Evolutionary conservation across 2,888 invertebrate species (phyloP).

Genomic region (Drosophila kuntzei): DNA sequence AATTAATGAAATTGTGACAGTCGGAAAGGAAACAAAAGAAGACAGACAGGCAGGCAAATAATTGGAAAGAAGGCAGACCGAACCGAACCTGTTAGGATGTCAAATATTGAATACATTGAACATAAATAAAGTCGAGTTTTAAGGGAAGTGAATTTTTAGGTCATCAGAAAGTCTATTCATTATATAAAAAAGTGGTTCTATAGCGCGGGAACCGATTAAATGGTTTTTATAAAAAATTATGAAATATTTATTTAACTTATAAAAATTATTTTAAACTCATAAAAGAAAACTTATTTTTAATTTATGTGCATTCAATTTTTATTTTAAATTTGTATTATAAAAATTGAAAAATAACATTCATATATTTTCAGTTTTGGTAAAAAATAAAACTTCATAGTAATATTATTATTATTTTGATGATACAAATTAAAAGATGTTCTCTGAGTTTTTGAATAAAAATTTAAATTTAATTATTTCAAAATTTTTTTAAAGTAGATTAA

Average conservation of each 20-base stretch:
- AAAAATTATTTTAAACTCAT: too few relatives aligned
- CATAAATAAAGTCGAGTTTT: not conserved
- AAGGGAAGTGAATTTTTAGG: not conserved
- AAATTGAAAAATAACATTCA: too few relatives aligned
- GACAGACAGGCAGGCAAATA: conserved; percentile 3
- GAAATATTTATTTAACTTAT: not conserved
- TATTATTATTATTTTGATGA: too few relatives aligned
- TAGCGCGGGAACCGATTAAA: not conserved
- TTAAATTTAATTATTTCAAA: too few relatives aligned
- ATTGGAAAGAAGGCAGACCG: not conserved
- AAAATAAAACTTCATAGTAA: too few relatives aligned
- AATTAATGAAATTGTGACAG: conserved; percentile 50
- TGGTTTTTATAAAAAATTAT: not conserved
- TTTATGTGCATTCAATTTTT: too few relatives aligned
- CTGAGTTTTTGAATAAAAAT: too few relatives aligned
- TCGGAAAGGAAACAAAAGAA: conserved; percentile 2
- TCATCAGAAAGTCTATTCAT: not conserved
- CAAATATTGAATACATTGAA: not conserved
- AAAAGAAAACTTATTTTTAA: too few relatives aligned
- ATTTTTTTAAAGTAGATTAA: too few relatives aligned
- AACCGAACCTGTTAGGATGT: conserved; percentile 4
- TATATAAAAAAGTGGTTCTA: not conserved
- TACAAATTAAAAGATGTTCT: too few relatives aligned
- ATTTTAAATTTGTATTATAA: too few relatives aligned
- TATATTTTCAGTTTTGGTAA: too few relatives aligned